Conservation (phyloP, 2,888 invertebrate species). For the Ophion ellenae region DNA sequence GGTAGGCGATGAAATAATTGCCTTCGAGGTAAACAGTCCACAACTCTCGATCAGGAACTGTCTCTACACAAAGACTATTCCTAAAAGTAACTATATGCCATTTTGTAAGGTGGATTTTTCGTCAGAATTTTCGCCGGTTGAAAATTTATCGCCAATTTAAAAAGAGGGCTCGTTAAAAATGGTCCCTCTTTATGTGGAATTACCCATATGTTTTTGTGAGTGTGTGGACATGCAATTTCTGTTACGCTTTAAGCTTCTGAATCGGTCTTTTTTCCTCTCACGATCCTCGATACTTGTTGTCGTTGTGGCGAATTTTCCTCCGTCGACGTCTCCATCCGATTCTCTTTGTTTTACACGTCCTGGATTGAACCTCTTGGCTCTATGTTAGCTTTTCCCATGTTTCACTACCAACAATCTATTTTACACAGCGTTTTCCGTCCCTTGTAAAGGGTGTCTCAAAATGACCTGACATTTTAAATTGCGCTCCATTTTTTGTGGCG, state of each 20-base stretch:
- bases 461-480: too few species aligned
- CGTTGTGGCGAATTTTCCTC: slow-evolving; percentile 39
- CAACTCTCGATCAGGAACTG: not conserved
- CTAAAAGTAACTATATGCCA: not conserved
- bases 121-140: not conserved
- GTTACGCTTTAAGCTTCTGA: not conserved
- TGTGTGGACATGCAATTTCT: slow-evolving; percentile 15
- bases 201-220: not conserved
- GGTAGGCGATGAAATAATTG: not conserved
- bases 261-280: slow-evolving; percentile 38
- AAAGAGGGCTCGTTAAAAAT: not conserved
- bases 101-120: not conserved
- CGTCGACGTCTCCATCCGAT: slow-evolving; percentile 25
- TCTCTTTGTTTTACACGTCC: slow-evolving; percentile 47
- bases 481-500: too few species aligned
- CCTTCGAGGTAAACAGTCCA: not conserved
- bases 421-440: not conserved
- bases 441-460: not conserved
- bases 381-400: slow-evolving; percentile 24
- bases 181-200: not conserved
- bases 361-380: slow-evolving; percentile 43
- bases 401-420: slow-evolving; percentile 7
- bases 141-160: not conserved
- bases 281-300: slow-evolving; percentile 39
- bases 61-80: not conserved